phyloP scores from a whole-genome alignment of 2,113 vertebrate species.

The Pholis gunnellus region DNA sequence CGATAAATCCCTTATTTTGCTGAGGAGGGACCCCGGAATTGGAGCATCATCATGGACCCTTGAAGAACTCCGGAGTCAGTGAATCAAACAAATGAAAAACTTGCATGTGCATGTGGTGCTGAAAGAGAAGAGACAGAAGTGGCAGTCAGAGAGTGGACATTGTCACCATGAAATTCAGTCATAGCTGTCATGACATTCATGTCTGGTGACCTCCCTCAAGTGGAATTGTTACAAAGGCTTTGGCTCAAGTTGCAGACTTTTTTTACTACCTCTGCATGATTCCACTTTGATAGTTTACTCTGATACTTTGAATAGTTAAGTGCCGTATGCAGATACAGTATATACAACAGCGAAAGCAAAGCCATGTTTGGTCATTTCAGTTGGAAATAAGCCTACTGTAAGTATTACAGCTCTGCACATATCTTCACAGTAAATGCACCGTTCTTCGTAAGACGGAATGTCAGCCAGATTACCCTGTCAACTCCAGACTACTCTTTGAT shows the following conservation, averaged over 20 bases:
- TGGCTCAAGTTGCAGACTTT: not conserved
- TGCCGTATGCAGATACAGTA: not conserved
- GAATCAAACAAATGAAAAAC: not conserved
- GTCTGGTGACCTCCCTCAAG: constrained; percentile 17
- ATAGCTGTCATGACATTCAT: constrained; percentile 20
- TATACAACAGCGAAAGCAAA: constrained; percentile 14
- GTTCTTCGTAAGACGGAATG: not conserved
- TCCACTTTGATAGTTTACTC: not conserved
- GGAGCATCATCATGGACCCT: not conserved
- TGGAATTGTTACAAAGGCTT: not conserved
- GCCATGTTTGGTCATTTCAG: constrained; percentile 14
- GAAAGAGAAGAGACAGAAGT: constrained; percentile 12
- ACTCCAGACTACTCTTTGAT: constrained; percentile 30
- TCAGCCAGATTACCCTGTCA: constrained; percentile 35
- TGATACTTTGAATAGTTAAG: constrained; percentile 2
- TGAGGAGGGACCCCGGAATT: not conserved
- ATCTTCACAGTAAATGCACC: constrained; percentile 11
- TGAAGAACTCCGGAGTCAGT: not conserved
- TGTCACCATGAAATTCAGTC: not conserved
- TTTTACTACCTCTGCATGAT: not conserved
- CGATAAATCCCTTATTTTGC: constrained; percentile 17
- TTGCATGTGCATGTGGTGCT: not conserved
- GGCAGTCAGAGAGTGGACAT: not conserved
- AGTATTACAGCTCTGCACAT: constrained; percentile 13
- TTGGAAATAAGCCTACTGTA: constrained; percentile 13